Evolutionary conservation across 2,888 invertebrate genomes (phyloP).

Genomic region (Clanis bilineata): DNA sequence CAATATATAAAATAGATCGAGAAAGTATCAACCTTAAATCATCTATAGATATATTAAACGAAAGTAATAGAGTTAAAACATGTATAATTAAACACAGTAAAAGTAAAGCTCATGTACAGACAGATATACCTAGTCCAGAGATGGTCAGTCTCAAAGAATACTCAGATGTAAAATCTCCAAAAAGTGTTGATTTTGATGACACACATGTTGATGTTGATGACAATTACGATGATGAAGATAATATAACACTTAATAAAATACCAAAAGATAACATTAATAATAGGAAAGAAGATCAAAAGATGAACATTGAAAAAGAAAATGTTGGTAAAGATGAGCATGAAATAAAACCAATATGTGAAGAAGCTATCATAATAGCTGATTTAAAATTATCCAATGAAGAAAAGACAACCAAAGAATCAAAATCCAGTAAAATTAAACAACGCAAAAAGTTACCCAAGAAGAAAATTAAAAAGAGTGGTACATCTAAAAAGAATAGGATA

Average conservation of each 20-base stretch:
- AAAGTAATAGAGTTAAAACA: constrained; percentile 12
- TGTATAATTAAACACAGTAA: constrained; percentile 10
- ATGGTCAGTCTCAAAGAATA: not conserved
- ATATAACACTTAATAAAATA: not conserved
- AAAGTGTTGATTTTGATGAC: constrained; percentile 4
- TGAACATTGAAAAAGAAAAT: not conserved
- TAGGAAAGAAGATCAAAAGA: not conserved
- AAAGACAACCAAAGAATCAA: not conserved
- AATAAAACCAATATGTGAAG: not conserved
- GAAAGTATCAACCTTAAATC: not conserved
- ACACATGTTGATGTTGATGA: not conserved
- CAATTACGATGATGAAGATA: not conserved
- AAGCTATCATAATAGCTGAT: not conserved
- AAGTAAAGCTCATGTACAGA: not conserved
- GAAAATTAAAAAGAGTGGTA: not conserved
- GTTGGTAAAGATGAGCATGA: not conserved
- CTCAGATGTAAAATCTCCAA: not conserved
- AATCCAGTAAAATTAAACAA: not conserved
- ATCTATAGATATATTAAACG: constrained; percentile 12
- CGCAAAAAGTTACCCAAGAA: not conserved
- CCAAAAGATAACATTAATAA: not conserved
- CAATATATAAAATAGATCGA: constrained; percentile 1
- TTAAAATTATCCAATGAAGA: not conserved
- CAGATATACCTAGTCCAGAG: not conserved
- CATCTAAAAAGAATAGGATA: constrained; percentile 10